Base-by-base conservation (phyloP, 2,888 invertebrate genomes). In the Rhagonycha lutea region DNA sequence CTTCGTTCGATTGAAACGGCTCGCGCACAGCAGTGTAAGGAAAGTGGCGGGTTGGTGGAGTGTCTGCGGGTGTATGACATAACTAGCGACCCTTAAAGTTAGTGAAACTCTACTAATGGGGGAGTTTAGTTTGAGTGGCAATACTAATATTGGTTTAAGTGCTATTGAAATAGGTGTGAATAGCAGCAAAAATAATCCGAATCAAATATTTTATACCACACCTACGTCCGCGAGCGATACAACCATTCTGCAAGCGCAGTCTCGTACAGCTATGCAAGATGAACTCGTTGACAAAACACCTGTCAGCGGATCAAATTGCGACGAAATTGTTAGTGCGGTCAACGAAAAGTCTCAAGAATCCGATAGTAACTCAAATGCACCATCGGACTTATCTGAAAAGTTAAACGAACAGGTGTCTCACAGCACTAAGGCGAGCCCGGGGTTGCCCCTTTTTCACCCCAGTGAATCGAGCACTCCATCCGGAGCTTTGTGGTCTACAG, bases 91-190 rank as follows among this genome's bases (percentile, higher is more conserved):
- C 83, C 83, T 83, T 79, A 73, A 75, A 80, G 79, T 82, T 82
- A 81, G 84, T 84, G 85, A 84, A 85, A 86, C 85, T 85, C 84
- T 84, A 84, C 87, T 87, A 86, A 88, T 88, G 88, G 88, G 88
- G 86, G 88, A 88, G 85, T 88, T 88, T 86, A 88, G 86, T 85
- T 86, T 88, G 83, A 88, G 86, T 86, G 86, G 85, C 81, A 87
- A 86, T 85, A 83, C 87, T 82, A 88, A 86, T 84, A 87, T 87
- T 82, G 87, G 87, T 84, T 86, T 87, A 83, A 86, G 87, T 86
- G 86, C 86, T 76, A 87, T 87, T 80, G 88, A 88, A 81, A 85
- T 87, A 83, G 83, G 86, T 77, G 86, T 86, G 80, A 86, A 85
- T 82, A 82, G 85, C 78, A 81, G 83, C 67, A 87, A 86, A 79